These are phyloP conservation scores for Paradisaea rubra DNA, from an alignment of 2,113 vertebrate genomes.

Conservation along the genomic window DNA sequence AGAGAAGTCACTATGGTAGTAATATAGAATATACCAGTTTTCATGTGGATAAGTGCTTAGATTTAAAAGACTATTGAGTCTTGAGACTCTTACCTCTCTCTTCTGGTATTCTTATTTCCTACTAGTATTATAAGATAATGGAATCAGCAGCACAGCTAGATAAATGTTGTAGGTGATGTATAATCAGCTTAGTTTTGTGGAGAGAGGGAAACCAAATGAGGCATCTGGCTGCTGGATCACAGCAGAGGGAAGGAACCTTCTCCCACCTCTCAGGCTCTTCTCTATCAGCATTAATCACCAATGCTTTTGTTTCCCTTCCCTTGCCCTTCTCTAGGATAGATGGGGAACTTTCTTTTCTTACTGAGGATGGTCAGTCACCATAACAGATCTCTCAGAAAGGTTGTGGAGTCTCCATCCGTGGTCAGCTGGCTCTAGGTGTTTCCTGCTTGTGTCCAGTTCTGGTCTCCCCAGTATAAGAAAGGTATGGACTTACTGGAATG, in stretches of 20 bases:
- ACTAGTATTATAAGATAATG: neutral
- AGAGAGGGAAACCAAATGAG: neutral
- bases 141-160: neutral
- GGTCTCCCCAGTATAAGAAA: neutral
- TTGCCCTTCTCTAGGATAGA: neutral
- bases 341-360: neutral
- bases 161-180: neutral
- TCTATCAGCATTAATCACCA: neutral
- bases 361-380: neutral
- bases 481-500: neutral
- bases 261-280: neutral
- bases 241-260: neutral
- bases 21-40: neutral
- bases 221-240: neutral
- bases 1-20: neutral
- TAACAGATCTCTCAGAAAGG: neutral
- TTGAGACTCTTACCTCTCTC: neutral
- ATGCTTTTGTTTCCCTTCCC: neutral
- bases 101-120: neutral
- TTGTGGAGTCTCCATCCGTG: neutral
- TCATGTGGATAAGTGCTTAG: neutral
- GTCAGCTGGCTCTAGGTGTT: neutral
- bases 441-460: neutral
- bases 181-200: neutral
- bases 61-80: neutral